Conservation (phyloP, 2,888 invertebrate species). For the Idaea dimidiata region DNA sequence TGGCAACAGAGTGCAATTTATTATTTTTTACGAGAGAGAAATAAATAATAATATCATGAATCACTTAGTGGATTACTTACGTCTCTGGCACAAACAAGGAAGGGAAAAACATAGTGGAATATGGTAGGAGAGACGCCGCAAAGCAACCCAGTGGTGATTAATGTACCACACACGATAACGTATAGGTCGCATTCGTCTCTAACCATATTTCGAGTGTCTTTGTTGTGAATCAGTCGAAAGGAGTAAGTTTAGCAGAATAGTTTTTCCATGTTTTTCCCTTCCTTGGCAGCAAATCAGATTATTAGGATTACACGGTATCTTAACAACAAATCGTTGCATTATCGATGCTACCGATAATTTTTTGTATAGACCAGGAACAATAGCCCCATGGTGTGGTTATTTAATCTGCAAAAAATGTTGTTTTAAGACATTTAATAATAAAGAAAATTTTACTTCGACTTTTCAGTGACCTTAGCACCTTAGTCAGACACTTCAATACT, state of each 20-base stretch:
- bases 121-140: constrained; percentile 28
- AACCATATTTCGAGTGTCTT: constrained; percentile 17
- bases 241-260: background rate
- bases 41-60: constrained; percentile 48
- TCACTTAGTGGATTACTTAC: constrained; percentile 54
- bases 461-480: no score
- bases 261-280: background rate
- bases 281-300: no score
- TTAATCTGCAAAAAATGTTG: no score
- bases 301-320: no score
- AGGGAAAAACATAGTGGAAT: constrained; percentile 35
- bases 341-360: no score
- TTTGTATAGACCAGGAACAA: no score
- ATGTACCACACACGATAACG: constrained; percentile 60
- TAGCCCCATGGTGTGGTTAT: no score
- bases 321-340: no score
- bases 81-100: constrained; percentile 48
- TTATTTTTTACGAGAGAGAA: constrained; percentile 31
- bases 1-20: constrained; percentile 28
- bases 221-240: background rate
- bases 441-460: no score
- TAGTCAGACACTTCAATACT: background rate
- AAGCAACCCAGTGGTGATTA: constrained; percentile 54
- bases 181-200: constrained; percentile 44
- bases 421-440: no score